Evolutionary conservation across 37 sponge, comb jelly and placozoan species (phyloP), one percentile per base, ranked within the genome.

Genomic region (Diacarnus erythraeanus): DNA sequence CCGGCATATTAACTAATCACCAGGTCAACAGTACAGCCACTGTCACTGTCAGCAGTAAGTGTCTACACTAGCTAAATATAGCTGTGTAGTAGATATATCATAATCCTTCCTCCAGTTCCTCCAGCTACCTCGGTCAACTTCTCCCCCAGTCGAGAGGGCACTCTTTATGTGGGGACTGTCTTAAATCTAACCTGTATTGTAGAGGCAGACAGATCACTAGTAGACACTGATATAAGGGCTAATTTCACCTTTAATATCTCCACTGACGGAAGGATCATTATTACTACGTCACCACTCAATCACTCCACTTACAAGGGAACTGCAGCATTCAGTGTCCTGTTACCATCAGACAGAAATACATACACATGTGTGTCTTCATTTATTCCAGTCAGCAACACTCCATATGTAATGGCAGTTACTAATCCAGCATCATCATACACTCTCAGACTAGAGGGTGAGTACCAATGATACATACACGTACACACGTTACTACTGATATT

Each of bases 31-130:
- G 3, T 8, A 30, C 74, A 1, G 6, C 31, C 33, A 27, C 2
- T 74, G 74, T 74, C 33, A 8, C n/a, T 29, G 74, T 74, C 35
- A 47, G 22, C 3, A 33, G 74, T 74, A 54, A 74, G 74, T 74
- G 56, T 1, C n/a, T n/a, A 74, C 8, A 27, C 18, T 38, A 68
- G 9, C 18, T 37, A 3, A 21, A 27, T 68, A 37, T 12, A 21
- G 20, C 38, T 27, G 8, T 31, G 69, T 68, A 15, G 8, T 23
- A 25, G 6, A 27, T 27, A 6, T 30, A n/a, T n/a, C n/a, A n/a
- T n/a, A n/a, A n/a, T n/a, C n/a, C n/a, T n/a, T n/a, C n/a, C n/a
- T n/a, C n/a, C 42, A 71, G 71, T 42, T 71, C 12, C 71, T 40
- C 23, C 71, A 26, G 43, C 71, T 37, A 25, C 23, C 6, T 71